Conservation (phyloP, 2,888 invertebrate species). For the Fragum fragum region DNA sequence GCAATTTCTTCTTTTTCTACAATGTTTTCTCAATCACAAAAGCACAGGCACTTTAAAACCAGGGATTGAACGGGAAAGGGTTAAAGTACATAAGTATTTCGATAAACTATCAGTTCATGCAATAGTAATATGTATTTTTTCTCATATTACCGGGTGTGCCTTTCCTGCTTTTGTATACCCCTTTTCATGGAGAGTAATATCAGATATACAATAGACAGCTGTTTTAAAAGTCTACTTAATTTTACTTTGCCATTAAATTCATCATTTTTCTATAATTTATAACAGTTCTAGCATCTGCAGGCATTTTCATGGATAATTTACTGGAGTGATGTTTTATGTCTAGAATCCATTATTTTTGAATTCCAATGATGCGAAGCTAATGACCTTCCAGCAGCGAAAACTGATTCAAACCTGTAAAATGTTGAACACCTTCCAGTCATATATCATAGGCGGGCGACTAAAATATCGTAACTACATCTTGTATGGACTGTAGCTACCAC, state of each 20-base stretch:
- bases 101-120: too few species aligned
- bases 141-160: too few species aligned
- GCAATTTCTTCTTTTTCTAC: too few species aligned
- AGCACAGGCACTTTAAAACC: too few species aligned
- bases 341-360: background rate
- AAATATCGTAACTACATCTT: too few species aligned
- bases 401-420: background rate
- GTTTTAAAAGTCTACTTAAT: background rate
- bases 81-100: too few species aligned
- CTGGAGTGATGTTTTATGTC: slow-evolving; percentile 1
- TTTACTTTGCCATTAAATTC: background rate
- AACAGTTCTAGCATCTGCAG: slow-evolving; percentile 9
- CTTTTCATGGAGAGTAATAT: background rate
- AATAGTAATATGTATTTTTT: too few species aligned
- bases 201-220: background rate
- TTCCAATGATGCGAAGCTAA: slow-evolving; percentile 5
- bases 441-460: too few species aligned
- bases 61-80: too few species aligned
- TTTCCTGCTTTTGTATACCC: too few species aligned
- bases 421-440: slow-evolving; percentile 1
- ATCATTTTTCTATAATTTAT: background rate
- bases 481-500: too few species aligned
- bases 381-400: background rate
- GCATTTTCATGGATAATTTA: slow-evolving; percentile 15
- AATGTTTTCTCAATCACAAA: too few species aligned